Conservation (phyloP, 1,140 invertebrate species). For the Oncopodura yosiiana region DNA sequence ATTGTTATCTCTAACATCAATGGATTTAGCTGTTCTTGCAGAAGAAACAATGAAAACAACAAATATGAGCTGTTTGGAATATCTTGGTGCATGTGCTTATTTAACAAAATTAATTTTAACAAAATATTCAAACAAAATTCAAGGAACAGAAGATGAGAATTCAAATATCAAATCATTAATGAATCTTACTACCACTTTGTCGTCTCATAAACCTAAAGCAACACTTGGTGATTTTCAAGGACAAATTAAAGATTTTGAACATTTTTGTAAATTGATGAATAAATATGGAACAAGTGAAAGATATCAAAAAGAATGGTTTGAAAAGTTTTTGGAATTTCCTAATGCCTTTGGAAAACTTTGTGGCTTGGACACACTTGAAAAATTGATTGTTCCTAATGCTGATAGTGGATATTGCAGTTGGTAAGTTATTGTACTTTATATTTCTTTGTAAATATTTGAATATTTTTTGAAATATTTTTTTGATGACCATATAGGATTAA, state of each 20-base stretch:
- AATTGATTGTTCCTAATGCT: constrained; percentile 1
- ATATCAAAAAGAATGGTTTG: constrained; percentile 15
- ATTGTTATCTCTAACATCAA: not conserved
- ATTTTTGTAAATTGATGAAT: constrained; percentile 8
- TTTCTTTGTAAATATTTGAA: not conserved
- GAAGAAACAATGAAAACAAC: not conserved
- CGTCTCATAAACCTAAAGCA: constrained; percentile 4
- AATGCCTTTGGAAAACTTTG: not conserved
- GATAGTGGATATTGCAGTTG: constrained; percentile 4
- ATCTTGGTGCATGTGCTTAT: constrained; percentile 15
- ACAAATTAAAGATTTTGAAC: not conserved
- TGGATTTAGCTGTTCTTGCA: not conserved
- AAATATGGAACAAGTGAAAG: not conserved
- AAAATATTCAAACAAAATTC: not conserved
- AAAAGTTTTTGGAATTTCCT: constrained; percentile 10
- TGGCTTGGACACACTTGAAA: not conserved
- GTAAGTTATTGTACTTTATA: not conserved
- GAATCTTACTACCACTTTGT: not conserved
- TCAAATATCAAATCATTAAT: not conserved
- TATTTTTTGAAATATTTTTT: not conserved
- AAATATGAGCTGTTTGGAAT: not conserved
- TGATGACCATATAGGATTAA: not conserved
- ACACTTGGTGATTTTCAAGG: constrained; percentile 8
- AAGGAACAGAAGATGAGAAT: not conserved
- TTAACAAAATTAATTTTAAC: constrained; percentile 6